phyloP scores from a whole-genome alignment of 2,797 vertebrate genomes.

The Echeneis naucrates region DNA sequence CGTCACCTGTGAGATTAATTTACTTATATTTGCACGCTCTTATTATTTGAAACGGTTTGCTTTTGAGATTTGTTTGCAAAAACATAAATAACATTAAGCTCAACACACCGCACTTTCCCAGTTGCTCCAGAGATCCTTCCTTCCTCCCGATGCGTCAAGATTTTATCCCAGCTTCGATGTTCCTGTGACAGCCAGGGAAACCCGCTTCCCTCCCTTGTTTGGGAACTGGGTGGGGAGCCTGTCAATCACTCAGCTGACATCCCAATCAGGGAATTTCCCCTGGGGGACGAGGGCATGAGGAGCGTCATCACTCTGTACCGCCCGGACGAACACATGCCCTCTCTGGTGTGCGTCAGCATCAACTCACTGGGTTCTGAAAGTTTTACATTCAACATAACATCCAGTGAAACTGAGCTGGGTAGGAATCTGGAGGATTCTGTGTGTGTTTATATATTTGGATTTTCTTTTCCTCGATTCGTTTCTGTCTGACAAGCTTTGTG shows the following conservation, averaged over 20 bases:
- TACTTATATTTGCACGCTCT: background rate
- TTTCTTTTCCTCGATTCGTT: background rate
- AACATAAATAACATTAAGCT: too few relatives aligned
- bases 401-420: constrained; percentile 57
- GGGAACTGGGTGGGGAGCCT: constrained; percentile 70
- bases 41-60: background rate
- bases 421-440: background rate
- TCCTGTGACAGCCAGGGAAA: constrained; percentile 78
- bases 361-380: constrained; percentile 68
- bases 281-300: constrained; percentile 35
- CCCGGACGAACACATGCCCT: constrained; percentile 35
- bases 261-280: constrained; percentile 48
- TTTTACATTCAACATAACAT: constrained; percentile 62
- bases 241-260: constrained; percentile 62
- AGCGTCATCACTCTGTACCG: constrained; percentile 67
- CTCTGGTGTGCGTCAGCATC: constrained; percentile 71
- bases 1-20: constrained; percentile 70
- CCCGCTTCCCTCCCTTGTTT: constrained; percentile 75
- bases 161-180: constrained; percentile 60
- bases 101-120: constrained; percentile 42
- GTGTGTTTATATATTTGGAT: background rate
- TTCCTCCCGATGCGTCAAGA: constrained; percentile 68
- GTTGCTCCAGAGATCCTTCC: constrained; percentile 75
- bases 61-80: too few relatives aligned
- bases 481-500: constrained; percentile 4